Percentiles rank a stretch among this genome's conserved stretches.
phyloP scores from a whole-genome alignment of 2,797 vertebrate genomes.

The Fratercula arctica region DNA sequence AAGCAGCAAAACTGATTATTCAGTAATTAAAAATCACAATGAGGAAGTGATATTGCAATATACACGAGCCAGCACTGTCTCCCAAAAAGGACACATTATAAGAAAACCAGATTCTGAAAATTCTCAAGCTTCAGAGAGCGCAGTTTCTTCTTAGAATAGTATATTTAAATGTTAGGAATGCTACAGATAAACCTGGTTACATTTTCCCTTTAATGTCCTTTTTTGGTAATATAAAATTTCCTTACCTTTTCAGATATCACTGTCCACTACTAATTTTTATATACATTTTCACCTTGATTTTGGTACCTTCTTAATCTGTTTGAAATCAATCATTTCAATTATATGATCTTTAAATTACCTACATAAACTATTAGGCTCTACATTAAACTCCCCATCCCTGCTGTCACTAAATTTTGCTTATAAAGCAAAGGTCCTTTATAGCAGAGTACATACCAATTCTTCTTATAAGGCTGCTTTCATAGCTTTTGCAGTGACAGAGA shows the following conservation, averaged over 20 bases:
- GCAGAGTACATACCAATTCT: conserved; percentile 1
- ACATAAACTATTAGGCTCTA: conserved; percentile 42
- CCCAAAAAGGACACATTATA: conserved; percentile 49
- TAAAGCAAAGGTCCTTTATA: conserved; percentile 57
- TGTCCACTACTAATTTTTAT: conserved; percentile 32
- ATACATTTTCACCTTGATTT: conserved; percentile 56
- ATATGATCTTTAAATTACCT: conserved; percentile 49
- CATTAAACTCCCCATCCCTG: conserved; percentile 22
- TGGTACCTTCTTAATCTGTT: conserved; percentile 53
- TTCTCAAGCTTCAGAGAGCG: conserved; percentile 57
- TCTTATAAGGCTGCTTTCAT: conserved; percentile 17
- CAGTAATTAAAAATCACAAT: conserved; percentile 50
- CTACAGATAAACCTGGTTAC: conserved; percentile 59
- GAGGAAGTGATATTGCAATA: conserved; percentile 63
- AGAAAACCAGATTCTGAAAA: conserved; percentile 53
- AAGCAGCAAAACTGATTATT: conserved; percentile 70
- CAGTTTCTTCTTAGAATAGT: conserved; percentile 41
- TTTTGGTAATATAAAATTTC: conserved; percentile 45
- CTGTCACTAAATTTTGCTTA: conserved; percentile 26
- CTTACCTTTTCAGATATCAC: conserved; percentile 16
- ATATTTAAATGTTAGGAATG: conserved; percentile 31
- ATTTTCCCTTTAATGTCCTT: conserved; percentile 59
- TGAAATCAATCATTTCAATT: conserved; percentile 58
- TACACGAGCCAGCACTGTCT: conserved; percentile 57
- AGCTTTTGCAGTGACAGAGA: conserved; percentile 36